phyloP scores from a whole-genome alignment of 2,113 vertebrate species.

The Epinephelus lanceolatus region DNA sequence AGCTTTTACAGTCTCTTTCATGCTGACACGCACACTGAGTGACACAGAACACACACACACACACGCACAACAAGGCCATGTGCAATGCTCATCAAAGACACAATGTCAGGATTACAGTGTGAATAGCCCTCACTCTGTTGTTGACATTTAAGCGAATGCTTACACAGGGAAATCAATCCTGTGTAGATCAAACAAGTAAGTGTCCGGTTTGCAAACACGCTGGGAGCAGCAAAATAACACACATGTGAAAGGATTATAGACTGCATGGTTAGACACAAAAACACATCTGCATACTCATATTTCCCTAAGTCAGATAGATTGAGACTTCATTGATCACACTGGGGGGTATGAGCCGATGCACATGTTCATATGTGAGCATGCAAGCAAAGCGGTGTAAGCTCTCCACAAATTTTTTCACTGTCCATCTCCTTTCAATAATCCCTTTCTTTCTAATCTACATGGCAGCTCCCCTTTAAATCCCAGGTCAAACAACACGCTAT shows the following conservation, averaged over 20 bases:
- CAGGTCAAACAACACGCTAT: slow-evolving; percentile 3
- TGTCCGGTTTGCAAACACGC: neutral
- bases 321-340: slow-evolving; percentile 28
- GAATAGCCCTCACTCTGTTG: slow-evolving; percentile 61
- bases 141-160: slow-evolving; percentile 54
- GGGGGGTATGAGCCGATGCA: neutral
- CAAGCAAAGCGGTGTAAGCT: slow-evolving; percentile 11
- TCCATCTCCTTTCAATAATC: slow-evolving; percentile 55
- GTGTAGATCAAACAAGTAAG: slow-evolving; percentile 34
- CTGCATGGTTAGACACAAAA: neutral
- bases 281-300: neutral
- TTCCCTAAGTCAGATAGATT: neutral
- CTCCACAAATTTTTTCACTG: slow-evolving; percentile 16
- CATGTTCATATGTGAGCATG: neutral
- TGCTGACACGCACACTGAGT: neutral
- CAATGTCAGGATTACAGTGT: slow-evolving; percentile 64
- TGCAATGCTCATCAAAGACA: slow-evolving; percentile 31
- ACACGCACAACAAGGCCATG: slow-evolving; percentile 5
- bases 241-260: neutral
- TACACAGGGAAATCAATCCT: slow-evolving; percentile 52
- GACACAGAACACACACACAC: neutral
- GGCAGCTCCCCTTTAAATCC: slow-evolving; percentile 36
- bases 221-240: neutral
- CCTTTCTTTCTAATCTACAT: slow-evolving; percentile 49
- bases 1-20: neutral